These are phyloP conservation scores for Syngnathus floridae DNA, from an alignment of 2,113 vertebrate genomes.

Conservation along the genomic window DNA sequence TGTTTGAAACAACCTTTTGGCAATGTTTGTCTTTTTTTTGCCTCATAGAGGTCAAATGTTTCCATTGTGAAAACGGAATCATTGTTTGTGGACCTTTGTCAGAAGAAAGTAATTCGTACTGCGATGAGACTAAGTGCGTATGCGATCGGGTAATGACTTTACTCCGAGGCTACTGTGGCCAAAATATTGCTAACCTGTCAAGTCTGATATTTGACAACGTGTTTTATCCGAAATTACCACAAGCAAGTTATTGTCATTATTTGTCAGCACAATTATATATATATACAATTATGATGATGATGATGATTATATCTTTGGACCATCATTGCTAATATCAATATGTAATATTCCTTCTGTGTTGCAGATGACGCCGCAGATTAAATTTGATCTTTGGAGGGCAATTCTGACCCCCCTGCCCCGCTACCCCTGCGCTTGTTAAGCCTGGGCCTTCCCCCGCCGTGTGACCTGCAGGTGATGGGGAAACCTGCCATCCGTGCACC, in stretches of 20 bases:
- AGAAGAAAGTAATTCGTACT: neutral
- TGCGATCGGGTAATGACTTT: no score
- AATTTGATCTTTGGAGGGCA: constrained; percentile 3
- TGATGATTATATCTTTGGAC: no score
- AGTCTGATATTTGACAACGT: neutral
- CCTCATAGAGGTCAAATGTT: neutral
- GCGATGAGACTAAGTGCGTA: neutral
- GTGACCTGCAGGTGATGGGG: constrained; percentile 57
- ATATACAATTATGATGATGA: no score
- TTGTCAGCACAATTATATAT: no score
- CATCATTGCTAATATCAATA: neutral
- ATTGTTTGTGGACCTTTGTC: neutral
- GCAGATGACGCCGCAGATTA: neutral
- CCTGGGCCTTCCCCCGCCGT: constrained; percentile 42
- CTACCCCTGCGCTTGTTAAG: neutral
- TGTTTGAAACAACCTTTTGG: constrained; percentile 3
- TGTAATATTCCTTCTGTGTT: neutral
- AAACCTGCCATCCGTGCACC: constrained; percentile 59
- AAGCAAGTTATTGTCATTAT: no score
- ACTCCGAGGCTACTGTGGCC: no score
- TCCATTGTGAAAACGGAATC: neutral
- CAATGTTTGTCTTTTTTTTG: neutral
- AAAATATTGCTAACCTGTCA: neutral
- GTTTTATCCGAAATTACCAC: no score
- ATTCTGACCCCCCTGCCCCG: constrained; percentile 7